phyloP scores from a whole-genome alignment of 2,113 vertebrate species.

The Nothoprocta pentlandii region DNA sequence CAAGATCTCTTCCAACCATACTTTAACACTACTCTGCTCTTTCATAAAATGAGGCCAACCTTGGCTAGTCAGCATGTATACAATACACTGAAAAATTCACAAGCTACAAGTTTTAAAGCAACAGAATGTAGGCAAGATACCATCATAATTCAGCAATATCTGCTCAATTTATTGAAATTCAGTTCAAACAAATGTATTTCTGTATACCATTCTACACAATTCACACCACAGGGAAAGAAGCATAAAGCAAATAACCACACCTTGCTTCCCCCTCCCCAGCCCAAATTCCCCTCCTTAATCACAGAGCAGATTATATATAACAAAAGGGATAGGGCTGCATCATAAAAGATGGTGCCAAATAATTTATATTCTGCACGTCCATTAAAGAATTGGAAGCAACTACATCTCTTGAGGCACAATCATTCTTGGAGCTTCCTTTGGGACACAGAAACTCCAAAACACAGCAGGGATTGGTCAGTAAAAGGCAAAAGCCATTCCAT shows the following conservation, averaged over 20 bases:
- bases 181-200: neutral
- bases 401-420: neutral
- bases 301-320: neutral
- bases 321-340: neutral
- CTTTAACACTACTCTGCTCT: neutral
- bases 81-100: neutral
- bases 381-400: neutral
- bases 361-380: neutral
- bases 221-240: neutral
- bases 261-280: neutral
- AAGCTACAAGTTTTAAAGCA: neutral
- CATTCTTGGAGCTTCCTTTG: neutral
- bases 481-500: neutral
- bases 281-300: neutral
- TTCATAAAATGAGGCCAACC: neutral
- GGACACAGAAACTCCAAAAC: neutral
- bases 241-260: neutral
- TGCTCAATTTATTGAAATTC: neutral
- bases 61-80: neutral
- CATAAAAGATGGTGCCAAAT: neutral
- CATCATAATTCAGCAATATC: neutral
- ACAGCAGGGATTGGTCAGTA: neutral
- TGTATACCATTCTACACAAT: neutral
- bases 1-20: neutral
- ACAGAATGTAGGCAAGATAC: neutral